Conservation (phyloP, 2,888 invertebrate species). For the Tenthredo mesomela region DNA sequence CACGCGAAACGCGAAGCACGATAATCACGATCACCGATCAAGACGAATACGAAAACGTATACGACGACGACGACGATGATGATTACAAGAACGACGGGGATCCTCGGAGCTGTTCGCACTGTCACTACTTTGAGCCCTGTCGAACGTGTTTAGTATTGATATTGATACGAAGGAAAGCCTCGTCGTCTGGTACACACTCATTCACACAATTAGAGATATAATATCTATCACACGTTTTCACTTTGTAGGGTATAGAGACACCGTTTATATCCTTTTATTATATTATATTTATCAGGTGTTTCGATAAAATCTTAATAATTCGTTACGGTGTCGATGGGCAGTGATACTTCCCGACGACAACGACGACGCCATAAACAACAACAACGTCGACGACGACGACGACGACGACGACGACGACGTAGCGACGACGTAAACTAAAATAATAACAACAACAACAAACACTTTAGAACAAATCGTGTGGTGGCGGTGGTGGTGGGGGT, state of each 20-base stretch:
- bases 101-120: conserved; percentile 39
- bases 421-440: not conserved
- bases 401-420: conserved; percentile 23
- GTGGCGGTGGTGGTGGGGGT: too few species aligned
- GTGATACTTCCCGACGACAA: conserved; percentile 53
- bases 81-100: conserved; percentile 24
- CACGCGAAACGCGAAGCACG: conserved; percentile 24
- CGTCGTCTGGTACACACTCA: not conserved
- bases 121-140: conserved; percentile 38
- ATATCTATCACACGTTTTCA: not conserved
- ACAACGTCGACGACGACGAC: conserved; percentile 27
- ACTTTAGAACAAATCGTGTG: not conserved
- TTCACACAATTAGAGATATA: conserved; percentile 26
- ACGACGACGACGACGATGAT: conserved; percentile 53
- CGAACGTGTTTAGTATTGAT: not conserved
- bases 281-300: conserved; percentile 13
- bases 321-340: not conserved
- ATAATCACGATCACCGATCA: not conserved
- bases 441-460: not conserved
- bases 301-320: conserved; percentile 18
- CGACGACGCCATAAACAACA: conserved; percentile 70
- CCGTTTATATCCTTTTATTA: not conserved
- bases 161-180: conserved; percentile 1
- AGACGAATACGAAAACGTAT: not conserved
- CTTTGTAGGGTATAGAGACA: not conserved